Evolutionary conservation across 2,113 vertebrate genomes (phyloP), one percentile per base, ranked within the genome.

Genomic region (Formicarius rufipectus): DNA sequence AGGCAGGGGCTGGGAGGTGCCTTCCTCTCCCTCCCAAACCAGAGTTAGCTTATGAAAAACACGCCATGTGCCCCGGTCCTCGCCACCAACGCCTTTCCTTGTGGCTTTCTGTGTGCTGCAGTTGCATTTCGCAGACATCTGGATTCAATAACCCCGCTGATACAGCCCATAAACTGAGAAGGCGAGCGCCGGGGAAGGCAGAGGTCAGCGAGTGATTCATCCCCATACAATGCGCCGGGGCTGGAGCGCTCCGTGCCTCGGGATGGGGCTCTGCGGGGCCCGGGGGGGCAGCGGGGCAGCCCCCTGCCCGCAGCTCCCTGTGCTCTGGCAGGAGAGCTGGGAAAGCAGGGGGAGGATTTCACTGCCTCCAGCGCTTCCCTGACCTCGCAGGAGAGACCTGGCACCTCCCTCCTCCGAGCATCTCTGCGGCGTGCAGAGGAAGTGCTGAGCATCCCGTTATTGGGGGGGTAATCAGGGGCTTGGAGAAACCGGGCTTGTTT

Each of bases 141-240:
- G 97, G 97, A 96, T 97, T 95, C 94, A 98, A 98, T 98, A 98
- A 96, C 79, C 3, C 69, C 2, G 52, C 88, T 97, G 96, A 97
- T 97, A 95, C 95, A 97, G 96, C 93, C 94, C 95, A 96, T 98
- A 97, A 98, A 98, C 97, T 97, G 87, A 97, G 97, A 97, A 98
- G 97, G 95, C 16, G 72, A 98, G 80, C 92, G 73, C 97, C 95
- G 88, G 27, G 60, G 93, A 97, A 97, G 96, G 95, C 95, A 95
- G 96, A 97, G 96, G 96, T 96, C 96, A 95, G 89, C 0, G 77
- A 97, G 94, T 98, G 97, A 98, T 95, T 98, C 97, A 98, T 95
- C 95, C 93, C 10, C 17, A 82, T 93, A 79, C 40, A 95, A 97
- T 96, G 93, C 1, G 64, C 84, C 31, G 93, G 94, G 96, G 89